These are phyloP conservation scores for Pristis pectinata DNA, from an alignment of 2,797 vertebrate species.

Conservation along the genomic window DNA sequence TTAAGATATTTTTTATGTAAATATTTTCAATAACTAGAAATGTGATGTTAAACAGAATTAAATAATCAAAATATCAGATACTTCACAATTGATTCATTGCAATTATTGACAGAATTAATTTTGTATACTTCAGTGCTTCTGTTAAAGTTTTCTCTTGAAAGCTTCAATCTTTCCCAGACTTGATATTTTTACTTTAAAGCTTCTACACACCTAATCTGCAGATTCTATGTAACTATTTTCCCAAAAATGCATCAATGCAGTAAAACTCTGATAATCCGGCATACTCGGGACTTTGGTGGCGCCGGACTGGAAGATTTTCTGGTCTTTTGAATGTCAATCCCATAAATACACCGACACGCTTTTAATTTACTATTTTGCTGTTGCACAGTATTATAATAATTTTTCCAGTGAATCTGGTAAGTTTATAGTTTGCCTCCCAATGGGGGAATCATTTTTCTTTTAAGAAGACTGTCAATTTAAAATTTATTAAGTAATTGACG, in stretches of 20 bases:
- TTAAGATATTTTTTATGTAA: background rate
- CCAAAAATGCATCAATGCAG: background rate
- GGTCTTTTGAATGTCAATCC: too few species aligned
- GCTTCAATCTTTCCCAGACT: background rate
- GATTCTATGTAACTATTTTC: background rate
- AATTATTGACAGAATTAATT: background rate
- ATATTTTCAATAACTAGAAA: background rate
- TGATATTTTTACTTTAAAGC: background rate
- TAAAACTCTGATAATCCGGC: too few species aligned
- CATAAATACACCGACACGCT: too few species aligned
- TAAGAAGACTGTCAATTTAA: background rate
- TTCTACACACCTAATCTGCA: too few species aligned
- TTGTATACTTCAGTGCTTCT: background rate
- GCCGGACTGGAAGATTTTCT: too few species aligned
- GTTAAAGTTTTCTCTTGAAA: background rate
- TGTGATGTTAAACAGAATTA: background rate
- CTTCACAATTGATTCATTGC: background rate
- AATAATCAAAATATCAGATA: background rate
- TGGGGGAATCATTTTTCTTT: background rate
- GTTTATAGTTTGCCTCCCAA: background rate
- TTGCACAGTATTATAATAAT: too few species aligned
- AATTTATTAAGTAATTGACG: background rate
- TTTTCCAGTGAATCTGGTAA: too few species aligned
- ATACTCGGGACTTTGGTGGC: too few species aligned
- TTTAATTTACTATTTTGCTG: too few species aligned